Conservation (phyloP, 2,888 invertebrate genomes). For the Halocaridina rubra region DNA sequence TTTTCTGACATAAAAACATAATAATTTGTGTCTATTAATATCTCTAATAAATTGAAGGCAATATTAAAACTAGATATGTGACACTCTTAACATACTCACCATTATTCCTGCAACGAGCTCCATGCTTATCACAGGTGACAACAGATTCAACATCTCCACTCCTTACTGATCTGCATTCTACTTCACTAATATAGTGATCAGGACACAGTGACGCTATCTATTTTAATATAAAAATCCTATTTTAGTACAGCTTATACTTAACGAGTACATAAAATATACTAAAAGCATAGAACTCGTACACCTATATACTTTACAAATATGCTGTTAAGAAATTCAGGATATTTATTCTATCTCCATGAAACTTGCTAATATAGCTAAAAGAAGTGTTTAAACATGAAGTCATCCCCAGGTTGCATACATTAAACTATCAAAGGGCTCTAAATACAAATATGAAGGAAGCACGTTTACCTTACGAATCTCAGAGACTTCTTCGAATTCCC, state of each 20-base stretch:
- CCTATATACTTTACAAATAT: too few relatives aligned
- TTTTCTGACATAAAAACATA: too few relatives aligned
- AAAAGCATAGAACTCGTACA: too few relatives aligned
- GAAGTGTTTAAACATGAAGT: too few relatives aligned
- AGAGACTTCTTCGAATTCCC: conserved; percentile 57
- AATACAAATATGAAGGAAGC: too few relatives aligned
- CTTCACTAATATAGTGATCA: conserved; percentile 65
- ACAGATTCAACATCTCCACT: conserved; percentile 28
- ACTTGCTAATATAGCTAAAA: too few relatives aligned
- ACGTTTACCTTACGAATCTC: conserved; percentile 49
- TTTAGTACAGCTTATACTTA: neutral
- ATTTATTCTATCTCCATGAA: neutral
- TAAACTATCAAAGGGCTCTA: too few relatives aligned
- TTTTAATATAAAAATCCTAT: neutral
- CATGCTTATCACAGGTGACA: conserved; percentile 53
- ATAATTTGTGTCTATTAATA: neutral
- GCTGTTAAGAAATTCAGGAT: neutral
- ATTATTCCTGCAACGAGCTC: conserved; percentile 64
- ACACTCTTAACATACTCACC: conserved; percentile 62
- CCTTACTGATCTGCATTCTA: conserved; percentile 67
- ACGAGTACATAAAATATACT: too few relatives aligned
- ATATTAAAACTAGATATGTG: too few relatives aligned
- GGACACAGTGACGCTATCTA: conserved; percentile 64
- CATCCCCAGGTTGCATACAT: too few relatives aligned
- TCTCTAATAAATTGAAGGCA: neutral